phyloP scores from a whole-genome alignment of 2,113 vertebrate species.

The Sebastes fasciatus region DNA sequence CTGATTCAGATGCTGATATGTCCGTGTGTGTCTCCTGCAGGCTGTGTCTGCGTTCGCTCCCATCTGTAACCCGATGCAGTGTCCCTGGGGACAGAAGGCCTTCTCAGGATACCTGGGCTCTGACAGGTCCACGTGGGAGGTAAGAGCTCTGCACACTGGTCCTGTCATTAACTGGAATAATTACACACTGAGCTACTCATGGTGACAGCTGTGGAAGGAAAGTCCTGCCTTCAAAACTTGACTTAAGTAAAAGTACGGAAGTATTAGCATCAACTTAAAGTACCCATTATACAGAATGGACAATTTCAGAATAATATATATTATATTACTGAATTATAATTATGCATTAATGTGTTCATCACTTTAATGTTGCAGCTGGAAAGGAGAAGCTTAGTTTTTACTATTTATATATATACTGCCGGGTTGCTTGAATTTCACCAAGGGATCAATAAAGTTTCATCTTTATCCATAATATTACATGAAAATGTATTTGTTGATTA shows the following conservation, averaged over 20 bases:
- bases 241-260: background rate
- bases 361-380: background rate
- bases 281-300: background rate
- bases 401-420: no score
- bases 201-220: background rate
- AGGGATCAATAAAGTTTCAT: no score
- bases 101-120: conserved; percentile 93
- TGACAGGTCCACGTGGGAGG: conserved; percentile 93
- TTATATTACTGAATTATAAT: background rate
- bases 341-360: background rate
- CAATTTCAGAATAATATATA: background rate
- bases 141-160: conserved; percentile 59
- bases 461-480: no score
- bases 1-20: background rate
- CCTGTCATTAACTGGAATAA: background rate
- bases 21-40: conserved; percentile 68
- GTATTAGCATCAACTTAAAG: background rate
- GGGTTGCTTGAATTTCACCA: no score
- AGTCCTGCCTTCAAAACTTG: background rate
- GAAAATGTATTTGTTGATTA: no score
- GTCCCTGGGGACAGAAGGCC: conserved; percentile 96
- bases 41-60: conserved; percentile 96
- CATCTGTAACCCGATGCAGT: conserved; percentile 96
- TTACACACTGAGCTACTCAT: background rate
- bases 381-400: no score